Evolutionary conservation across 2,797 vertebrate genomes (phyloP), one percentile per base, ranked within the genome.

Genomic region (Sebastes minor): DNA sequence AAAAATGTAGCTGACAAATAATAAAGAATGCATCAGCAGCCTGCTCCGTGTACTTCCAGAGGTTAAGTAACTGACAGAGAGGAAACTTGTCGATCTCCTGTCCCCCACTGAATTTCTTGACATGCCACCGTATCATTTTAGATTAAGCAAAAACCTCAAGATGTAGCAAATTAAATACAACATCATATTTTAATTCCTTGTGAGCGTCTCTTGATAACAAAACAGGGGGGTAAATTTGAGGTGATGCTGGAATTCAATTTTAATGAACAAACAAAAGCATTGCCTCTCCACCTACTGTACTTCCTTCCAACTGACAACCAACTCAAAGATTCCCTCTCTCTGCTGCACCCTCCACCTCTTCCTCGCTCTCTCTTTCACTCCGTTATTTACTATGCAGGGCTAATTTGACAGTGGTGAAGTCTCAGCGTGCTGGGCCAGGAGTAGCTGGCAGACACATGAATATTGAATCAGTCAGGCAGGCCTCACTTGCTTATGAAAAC

Each of bases 401-500:
- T 96, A 96, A 96, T 96, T 96, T 96, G 95, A 95, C 94, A 96
- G 93, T 88, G 95, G 88, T 93, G 90, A 92, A 94, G 93, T 94
- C 91, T 95, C 87, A 92, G 94, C 90, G 91, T 95, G 94, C 91
- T 92, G 93, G 94, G 93, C 93, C 94, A 91, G 94, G 92, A 95
- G 96, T 96, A 96, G 96, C 96, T 96, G 94, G 96, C 95, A 96
- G 96, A 96, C 95, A 96, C 95, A 96, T 96, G 96, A 96, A 96
- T 96, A 96, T 96, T 96, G 96, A 96, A 96, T 96, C 95, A 96
- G 95, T 95, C 95, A 95, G 94, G 93, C 95, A 96, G 95, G 94
- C 95, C 96, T 96, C 96, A 95, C 96, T 96, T 96, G 95, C 96
- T 96, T 96, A 96, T 96, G 95, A 96, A 96, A 96, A 96, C 96